Evolutionary conservation across 1,140 invertebrate genomes (phyloP).

Genomic region (Oedothorax gibbosus): DNA sequence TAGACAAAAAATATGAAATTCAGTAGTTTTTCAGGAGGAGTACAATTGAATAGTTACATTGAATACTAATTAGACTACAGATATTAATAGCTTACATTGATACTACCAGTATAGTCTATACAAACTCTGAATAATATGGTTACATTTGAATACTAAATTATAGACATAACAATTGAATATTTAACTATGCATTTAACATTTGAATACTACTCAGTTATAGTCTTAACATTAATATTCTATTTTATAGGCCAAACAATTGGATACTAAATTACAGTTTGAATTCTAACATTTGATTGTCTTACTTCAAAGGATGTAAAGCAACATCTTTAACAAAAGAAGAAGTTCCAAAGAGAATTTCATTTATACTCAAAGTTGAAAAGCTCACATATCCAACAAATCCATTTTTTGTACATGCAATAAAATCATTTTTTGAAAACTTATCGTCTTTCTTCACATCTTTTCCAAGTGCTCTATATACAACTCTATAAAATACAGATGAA

Average conservation of each 20-base stretch:
- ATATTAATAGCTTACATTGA: too few relatives aligned
- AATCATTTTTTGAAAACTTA: conserved; percentile 25
- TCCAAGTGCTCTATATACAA: background rate
- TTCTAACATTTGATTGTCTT: background rate
- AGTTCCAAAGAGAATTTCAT: conserved; percentile 13
- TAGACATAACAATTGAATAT: too few relatives aligned
- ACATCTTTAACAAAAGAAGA: conserved; percentile 27
- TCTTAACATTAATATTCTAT: background rate
- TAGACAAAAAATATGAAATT: too few relatives aligned
- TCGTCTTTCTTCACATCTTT: background rate
- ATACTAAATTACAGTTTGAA: background rate
- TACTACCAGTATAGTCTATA: too few relatives aligned
- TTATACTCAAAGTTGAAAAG: background rate
- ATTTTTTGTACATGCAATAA: conserved; percentile 2
- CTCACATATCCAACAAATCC: conserved; percentile 27
- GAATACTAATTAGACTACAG: too few relatives aligned
- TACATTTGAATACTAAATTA: too few relatives aligned
- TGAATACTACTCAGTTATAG: background rate
- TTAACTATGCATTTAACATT: background rate
- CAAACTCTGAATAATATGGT: too few relatives aligned
- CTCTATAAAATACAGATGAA: conserved; percentile 10
- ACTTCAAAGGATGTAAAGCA: conserved; percentile 14
- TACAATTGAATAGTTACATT: too few relatives aligned
- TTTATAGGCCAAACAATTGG: background rate
- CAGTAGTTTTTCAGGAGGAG: too few relatives aligned